These are phyloP conservation scores for Nannobrachium achirus DNA, from an alignment of 2,113 vertebrate species.

Conservation along the genomic window DNA sequence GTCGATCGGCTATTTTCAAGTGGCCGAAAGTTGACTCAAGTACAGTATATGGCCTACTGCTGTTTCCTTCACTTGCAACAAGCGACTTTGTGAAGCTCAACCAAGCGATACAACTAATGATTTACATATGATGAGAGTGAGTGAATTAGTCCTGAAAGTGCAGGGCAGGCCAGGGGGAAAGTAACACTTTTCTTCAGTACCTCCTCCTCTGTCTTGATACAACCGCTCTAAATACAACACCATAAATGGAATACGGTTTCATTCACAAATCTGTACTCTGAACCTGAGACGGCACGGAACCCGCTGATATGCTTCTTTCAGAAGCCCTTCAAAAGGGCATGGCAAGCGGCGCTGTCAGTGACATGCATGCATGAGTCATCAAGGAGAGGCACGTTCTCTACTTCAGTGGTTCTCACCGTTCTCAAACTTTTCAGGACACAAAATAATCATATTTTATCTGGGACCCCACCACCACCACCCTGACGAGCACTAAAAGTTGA, in stretches of 20 bases:
- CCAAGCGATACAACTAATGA: background rate
- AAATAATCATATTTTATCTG: too few species aligned
- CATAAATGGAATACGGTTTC: slow-evolving; percentile 65
- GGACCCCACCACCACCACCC: too few species aligned
- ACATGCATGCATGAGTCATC: background rate
- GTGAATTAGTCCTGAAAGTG: too few species aligned
- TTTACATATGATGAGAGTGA: background rate
- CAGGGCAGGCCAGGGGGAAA: slow-evolving; percentile 51
- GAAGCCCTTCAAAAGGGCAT: background rate
- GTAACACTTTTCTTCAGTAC: slow-evolving; percentile 13
- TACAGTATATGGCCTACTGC: too few species aligned
- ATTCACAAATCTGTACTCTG: slow-evolving; percentile 70
- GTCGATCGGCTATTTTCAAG: too few species aligned
- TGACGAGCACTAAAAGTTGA: too few species aligned
- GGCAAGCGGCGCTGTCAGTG: slow-evolving; percentile 1
- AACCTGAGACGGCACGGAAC: slow-evolving; percentile 22
- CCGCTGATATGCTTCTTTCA: background rate
- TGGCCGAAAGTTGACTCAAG: too few species aligned
- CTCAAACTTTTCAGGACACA: too few species aligned
- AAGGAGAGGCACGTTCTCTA: background rate
- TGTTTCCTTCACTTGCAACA: slow-evolving; percentile 5
- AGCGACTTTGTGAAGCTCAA: background rate
- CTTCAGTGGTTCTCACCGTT: background rate
- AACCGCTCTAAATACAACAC: slow-evolving; percentile 36
- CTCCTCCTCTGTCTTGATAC: slow-evolving; percentile 36